Percentiles rank a stretch among this genome's conserved stretches.
phyloP scores from a whole-genome alignment of 2,888 invertebrate genomes.

The Cyclophora punctaria region DNA sequence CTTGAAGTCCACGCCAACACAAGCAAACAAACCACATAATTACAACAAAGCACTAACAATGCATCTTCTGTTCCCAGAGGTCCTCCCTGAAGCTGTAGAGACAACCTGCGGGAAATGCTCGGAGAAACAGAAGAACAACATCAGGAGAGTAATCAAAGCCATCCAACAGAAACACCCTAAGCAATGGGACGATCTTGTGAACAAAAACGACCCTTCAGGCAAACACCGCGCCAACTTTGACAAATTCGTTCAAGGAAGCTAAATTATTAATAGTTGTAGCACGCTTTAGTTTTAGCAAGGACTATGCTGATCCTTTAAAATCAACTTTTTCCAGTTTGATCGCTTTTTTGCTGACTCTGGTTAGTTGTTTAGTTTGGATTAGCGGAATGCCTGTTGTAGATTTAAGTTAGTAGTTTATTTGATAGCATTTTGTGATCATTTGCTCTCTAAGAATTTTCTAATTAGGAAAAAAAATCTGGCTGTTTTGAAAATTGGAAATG shows the following conservation, averaged over 20 bases:
- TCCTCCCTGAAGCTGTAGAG: constrained; percentile 80
- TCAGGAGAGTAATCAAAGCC: constrained; percentile 78
- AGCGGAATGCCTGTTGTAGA: too few relatives aligned
- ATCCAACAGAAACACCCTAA: constrained; percentile 79
- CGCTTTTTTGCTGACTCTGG: too few relatives aligned
- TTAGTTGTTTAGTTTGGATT: too few relatives aligned
- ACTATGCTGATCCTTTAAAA: too few relatives aligned
- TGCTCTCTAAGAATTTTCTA: neutral
- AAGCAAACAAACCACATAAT: too few relatives aligned
- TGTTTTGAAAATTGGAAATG: too few relatives aligned
- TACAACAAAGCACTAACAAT: too few relatives aligned
- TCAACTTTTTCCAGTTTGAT: too few relatives aligned
- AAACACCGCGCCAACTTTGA: constrained; percentile 78
- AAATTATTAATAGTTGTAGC: constrained; percentile 17
- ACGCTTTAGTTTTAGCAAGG: too few relatives aligned
- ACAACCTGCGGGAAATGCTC: constrained; percentile 81
- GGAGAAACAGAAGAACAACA: constrained; percentile 77
- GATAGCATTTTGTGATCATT: neutral
- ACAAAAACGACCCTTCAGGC: constrained; percentile 82
- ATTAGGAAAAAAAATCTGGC: too few relatives aligned
- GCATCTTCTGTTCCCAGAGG: constrained; percentile 60
- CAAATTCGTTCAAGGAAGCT: constrained; percentile 58
- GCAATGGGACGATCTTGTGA: constrained; percentile 80
- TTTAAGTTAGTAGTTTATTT: too few relatives aligned
- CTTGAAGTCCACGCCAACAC: too few relatives aligned